Evolutionary conservation across 1,140 invertebrate species (phyloP), one percentile per base, ranked within the genome.

Genomic region (Anadara kagoshimensis): DNA sequence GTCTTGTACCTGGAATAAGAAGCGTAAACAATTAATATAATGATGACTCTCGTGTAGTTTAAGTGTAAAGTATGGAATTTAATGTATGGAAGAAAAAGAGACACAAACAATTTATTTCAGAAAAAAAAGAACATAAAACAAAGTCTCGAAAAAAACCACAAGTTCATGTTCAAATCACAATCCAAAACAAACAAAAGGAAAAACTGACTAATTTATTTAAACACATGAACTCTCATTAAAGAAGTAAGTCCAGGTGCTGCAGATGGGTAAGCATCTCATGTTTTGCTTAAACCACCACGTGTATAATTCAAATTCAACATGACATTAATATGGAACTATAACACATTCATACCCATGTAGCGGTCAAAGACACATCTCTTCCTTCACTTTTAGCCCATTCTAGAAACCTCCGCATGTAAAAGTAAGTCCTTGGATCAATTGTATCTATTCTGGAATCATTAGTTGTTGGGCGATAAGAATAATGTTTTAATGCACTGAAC

Each of bases 341-440:
- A 5, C 8, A 14, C 10, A 2, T 18, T 29, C 67, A 44, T 73
- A 81, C 79, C 83, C 83, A 85, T 43, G 83, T 85, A 26, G 82
- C 62, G 3, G 82, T 75, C 47, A 85, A 68, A n/a, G 75, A 77
- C 5, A 83, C 54, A 45, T 78, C 73, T 73, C 75, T 44, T n/a
- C 68, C 64, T 12, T 78, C 63, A 24, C 67, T 20, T n/a, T 59
- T 49, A 14, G 69, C 76, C 3, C 79, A 59, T 66, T 80, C 75
- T 1, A 85, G 45, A 58, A 82, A 85, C 59, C 63, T 61, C 47
- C 83, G 51, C 54, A 82, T 63, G 51, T 78, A 83, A 68, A 78
- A 80, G 36, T 80, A 85, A 0, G 83, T 83, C n/a, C 83, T 58
- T 5, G 75, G 59, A 56, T 85, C 83, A 20, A 83, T 83, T 1